Conservation (phyloP, 1,140 invertebrate genomes). For the Solen grandis region DNA sequence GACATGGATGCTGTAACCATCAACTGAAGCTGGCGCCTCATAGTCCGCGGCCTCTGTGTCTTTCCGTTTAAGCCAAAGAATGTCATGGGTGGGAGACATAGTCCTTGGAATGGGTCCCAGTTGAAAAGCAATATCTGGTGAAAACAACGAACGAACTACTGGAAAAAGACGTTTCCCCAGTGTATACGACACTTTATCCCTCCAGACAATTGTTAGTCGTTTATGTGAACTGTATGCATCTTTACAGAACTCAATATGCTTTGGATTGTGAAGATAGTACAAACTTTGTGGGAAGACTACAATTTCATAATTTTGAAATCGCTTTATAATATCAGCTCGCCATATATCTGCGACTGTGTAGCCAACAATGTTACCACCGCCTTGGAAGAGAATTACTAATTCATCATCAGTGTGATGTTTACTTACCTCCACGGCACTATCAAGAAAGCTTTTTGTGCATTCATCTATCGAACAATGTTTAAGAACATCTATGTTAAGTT, state of each 20-base stretch:
- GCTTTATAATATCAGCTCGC: neutral
- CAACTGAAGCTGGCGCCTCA: neutral
- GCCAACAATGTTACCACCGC: slow-evolving; percentile 33
- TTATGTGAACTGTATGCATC: slow-evolving; percentile 2
- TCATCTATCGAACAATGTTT: neutral
- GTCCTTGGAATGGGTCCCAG: neutral
- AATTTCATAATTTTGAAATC: slow-evolving; percentile 7
- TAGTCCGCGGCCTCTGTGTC: neutral
- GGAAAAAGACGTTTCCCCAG: neutral
- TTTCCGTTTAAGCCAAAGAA: neutral
- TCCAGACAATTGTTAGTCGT: neutral
- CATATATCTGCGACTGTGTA: slow-evolving; percentile 2
- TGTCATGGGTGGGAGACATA: neutral
- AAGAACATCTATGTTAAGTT: neutral
- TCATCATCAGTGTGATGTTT: neutral
- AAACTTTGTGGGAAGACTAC: slow-evolving; percentile 34
- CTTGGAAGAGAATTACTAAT: slow-evolving; percentile 37
- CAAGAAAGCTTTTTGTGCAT: neutral
- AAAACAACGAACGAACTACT: neutral
- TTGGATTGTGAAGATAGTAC: neutral
- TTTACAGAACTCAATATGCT: slow-evolving; percentile 27
- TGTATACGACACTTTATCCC: neutral
- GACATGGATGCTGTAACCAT: neutral
- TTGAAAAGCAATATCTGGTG: slow-evolving; percentile 9
- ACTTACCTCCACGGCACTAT: neutral